Evolutionary conservation across 2,797 vertebrate species (phyloP), one percentile per base, ranked within the genome.

Genomic region (Chiloscyllium punctatum): DNA sequence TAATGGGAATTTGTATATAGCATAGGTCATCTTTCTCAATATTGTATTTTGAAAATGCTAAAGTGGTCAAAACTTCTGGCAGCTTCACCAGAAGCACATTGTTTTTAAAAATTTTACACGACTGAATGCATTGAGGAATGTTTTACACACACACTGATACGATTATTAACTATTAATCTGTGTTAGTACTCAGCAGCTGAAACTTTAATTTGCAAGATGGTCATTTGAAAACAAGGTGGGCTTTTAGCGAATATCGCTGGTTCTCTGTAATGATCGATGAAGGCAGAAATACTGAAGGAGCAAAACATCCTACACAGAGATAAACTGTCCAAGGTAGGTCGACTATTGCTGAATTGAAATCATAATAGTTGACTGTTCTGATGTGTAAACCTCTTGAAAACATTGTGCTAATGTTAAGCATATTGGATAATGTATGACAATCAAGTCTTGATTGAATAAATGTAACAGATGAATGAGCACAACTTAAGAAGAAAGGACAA

Each of bases 1-100:
- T 62, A 37, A 21, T 42, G n/a, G n/a, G 37, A n/a, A 42, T 69
- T 92, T 68, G 13, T 62, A 66, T 18, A 66, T 23, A 68, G 68
- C 68, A 62, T 69, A 69, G 90, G 66, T 69, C n/a, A 69, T 92
- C 25, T 68, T 37, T 21, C 21, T 69, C 66, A 92, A 92, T 92
- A 37, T 42, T 92, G n/a, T 69, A 69, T 37, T 69, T 92, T 92
- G 69, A 16, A 92, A 69, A 92, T 92, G n/a, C 23, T 69, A 92
- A 18, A 69, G 23, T 48, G 37, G 15, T 68, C 90, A 92, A 1
- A 9, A 90, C 87, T 33, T 33, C 27, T 33, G 87, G 15, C 30
- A 33, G 57, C 4, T 13, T 0, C 0, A 21, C 13, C 57, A 37
- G 42, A 37, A 23, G 57, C 57, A 66, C 30, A 66, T 91, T 30